phyloP scores from a whole-genome alignment of 2,888 invertebrate species.

The Pilophorus perplexus region DNA sequence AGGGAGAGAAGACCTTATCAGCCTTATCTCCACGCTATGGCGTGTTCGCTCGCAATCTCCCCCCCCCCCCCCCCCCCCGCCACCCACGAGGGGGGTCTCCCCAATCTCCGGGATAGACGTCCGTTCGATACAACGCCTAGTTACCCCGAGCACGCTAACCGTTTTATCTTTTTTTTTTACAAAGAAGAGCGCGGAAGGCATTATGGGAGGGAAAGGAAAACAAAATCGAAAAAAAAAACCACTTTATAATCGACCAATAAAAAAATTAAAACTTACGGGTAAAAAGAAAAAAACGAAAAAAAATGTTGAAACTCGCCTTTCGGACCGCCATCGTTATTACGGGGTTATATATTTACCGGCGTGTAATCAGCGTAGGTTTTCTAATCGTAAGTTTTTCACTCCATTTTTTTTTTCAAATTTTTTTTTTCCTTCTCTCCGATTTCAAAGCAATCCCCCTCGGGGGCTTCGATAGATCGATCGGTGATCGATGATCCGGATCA shows the following conservation, averaged over 20 bases:
- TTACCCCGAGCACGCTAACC: constrained; percentile 21
- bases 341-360: too few species aligned
- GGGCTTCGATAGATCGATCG: too few species aligned
- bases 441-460: too few species aligned
- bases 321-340: too few species aligned
- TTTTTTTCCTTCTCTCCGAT: too few species aligned
- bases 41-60: constrained; percentile 18
- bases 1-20: constrained; percentile 11
- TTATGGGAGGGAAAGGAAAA: neutral
- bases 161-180: constrained; percentile 21
- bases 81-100: neutral
- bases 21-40: constrained; percentile 24
- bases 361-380: too few species aligned
- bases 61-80: neutral
- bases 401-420: too few species aligned
- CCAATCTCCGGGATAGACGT: neutral
- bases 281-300: neutral
- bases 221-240: neutral
- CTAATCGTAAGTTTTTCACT: too few species aligned
- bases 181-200: neutral
- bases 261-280: too few species aligned
- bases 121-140: constrained; percentile 23
- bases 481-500: too few species aligned
- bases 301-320: neutral
- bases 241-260: too few species aligned